Evolutionary conservation across 2,113 vertebrate species (phyloP).

Genomic region (Danionella cerebrum): DNA sequence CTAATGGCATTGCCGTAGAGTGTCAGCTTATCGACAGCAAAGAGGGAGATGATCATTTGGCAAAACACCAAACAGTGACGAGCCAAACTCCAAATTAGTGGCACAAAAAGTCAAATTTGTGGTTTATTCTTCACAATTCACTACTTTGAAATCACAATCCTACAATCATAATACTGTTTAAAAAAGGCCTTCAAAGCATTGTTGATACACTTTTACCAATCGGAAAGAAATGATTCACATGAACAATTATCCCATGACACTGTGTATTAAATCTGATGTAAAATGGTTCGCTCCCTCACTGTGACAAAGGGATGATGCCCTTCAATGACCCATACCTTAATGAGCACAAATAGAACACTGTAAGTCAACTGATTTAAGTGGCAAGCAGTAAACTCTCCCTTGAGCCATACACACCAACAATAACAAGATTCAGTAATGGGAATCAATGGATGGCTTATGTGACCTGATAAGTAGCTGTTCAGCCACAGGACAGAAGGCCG

Average conservation of each 20-base stretch:
- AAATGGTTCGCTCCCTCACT: conserved; percentile 10
- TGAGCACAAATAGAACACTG: conserved; percentile 31
- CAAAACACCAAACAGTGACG: no score
- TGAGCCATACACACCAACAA: conserved; percentile 30
- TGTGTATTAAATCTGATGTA: background rate
- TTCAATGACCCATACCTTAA: conserved; percentile 25
- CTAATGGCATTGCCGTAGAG: no score
- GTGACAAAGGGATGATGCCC: background rate
- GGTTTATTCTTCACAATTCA: no score
- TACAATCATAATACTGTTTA: no score
- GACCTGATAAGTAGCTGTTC: conserved; percentile 26
- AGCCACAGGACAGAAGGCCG: conserved; percentile 3
- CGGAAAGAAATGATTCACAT: conserved; percentile 2
- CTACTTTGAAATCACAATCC: no score
- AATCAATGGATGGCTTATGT: conserved; percentile 35
- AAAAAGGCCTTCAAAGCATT: no score
- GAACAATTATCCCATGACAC: background rate
- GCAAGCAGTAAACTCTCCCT: conserved; percentile 29
- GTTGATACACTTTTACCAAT: background rate
- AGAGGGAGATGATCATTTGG: no score
- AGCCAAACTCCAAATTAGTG: no score
- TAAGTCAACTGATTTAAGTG: conserved; percentile 38
- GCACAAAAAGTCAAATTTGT: no score
- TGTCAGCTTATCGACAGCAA: no score
- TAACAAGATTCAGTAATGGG: conserved; percentile 37